phyloP scores from a whole-genome alignment of 2,113 vertebrate genomes.

The Pseudois nayaur region DNA sequence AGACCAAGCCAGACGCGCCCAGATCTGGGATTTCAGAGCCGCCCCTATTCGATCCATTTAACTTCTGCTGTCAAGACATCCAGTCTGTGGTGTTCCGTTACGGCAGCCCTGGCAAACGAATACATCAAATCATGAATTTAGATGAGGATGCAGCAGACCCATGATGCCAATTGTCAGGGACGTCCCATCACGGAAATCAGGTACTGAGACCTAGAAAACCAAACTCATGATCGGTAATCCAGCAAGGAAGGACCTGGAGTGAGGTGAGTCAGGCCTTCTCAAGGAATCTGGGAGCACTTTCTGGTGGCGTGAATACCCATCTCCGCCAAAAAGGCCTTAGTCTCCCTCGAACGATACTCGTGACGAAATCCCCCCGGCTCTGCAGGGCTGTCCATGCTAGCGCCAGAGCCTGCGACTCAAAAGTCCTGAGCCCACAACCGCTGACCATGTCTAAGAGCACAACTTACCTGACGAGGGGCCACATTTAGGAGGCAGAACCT shows the following conservation, averaged over 20 bases:
- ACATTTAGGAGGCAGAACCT: background rate
- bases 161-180: background rate
- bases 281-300: background rate
- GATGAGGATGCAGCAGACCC: background rate
- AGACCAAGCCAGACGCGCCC: background rate
- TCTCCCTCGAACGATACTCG: background rate
- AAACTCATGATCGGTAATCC: background rate
- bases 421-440: fast-evolving
- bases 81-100: background rate
- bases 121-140: background rate
- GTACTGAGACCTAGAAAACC: background rate
- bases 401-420: background rate
- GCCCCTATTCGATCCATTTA: background rate
- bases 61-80: background rate
- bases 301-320: background rate
- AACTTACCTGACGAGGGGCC: background rate
- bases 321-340: background rate
- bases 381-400: no score
- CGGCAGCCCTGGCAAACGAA: background rate
- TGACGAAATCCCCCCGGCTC: background rate
- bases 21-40: background rate
- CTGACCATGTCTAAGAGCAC: background rate
- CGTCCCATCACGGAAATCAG: background rate
- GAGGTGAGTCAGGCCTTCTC: background rate
- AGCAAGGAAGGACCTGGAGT: background rate